phyloP scores from a whole-genome alignment of 2,113 vertebrate species.

The Myotis lucifugus region DNA sequence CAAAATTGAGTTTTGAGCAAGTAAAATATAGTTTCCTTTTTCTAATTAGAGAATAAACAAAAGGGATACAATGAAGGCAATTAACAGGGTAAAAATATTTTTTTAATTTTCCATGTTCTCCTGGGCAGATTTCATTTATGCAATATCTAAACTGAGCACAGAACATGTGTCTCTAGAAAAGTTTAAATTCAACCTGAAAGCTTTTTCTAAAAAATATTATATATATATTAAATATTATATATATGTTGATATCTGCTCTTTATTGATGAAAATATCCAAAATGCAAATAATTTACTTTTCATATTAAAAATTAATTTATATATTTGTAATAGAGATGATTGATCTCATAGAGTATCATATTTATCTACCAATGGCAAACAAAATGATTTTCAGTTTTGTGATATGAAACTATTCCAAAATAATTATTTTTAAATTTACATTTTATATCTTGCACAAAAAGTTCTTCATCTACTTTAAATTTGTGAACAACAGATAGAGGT shows the following conservation, averaged over 20 bases:
- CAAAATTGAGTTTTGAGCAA: not conserved
- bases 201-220: not conserved
- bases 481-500: not conserved
- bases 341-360: not conserved
- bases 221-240: not conserved
- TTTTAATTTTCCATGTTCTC: conserved; percentile 3
- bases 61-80: not conserved
- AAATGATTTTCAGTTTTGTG: conserved; percentile 39
- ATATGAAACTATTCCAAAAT: not conserved
- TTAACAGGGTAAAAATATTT: not conserved
- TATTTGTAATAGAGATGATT: not conserved
- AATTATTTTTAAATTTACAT: conserved; percentile 21
- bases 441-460: not conserved
- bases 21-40: conserved; percentile 1
- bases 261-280: not conserved
- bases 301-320: not conserved
- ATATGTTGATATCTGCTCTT: not conserved
- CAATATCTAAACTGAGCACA: not conserved
- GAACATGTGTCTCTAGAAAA: not conserved
- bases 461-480: conserved; percentile 22
- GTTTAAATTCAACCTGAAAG: not conserved
- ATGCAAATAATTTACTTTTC: not conserved
- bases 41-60: not conserved
- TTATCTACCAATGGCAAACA: not conserved
- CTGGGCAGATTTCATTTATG: not conserved